Base-by-base conservation (phyloP, 2,888 invertebrate genomes). In the Lamellibrachia columna region DNA sequence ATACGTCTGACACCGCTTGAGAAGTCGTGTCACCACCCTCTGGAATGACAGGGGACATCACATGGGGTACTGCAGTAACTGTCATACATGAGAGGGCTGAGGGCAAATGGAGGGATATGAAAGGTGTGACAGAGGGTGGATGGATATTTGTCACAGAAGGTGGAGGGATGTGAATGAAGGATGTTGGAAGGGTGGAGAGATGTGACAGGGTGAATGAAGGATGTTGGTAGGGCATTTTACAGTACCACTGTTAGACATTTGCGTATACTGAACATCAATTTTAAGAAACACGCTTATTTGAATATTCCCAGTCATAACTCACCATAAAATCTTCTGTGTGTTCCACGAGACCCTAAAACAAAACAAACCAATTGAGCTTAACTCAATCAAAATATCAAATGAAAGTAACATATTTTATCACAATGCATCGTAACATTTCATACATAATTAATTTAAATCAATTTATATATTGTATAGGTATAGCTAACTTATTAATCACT, bases 1-100 rank as follows among this genome's bases (percentile, higher is more conserved):
- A 95, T 98, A 98, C 95, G 98, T 98, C 95, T 98, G 98, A 96
- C 99, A 99, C 94, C 98, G 98, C 96, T 98, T 98, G 94, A 99
- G 97, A 95, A 99, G 97, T 93, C 98, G 97, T 4, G 98, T 98
- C 52, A 98, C 98, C 22, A 99, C 98, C 95, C 98, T 97, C 98
- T 99, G 58, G 92, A 93, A 92, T n/a, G 93, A 90, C 40, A 92
- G 2, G 52, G 53, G 53, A 90, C 90, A 53, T 75, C 91, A 91
- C 60, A 92, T 75, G 3, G 28, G 58, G 11, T 15, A 58, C 58
- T 40, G 40, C 0, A 40, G 40, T 40, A 40, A 40, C 40, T 40
- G 40, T 40, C 40, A 40, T 40, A 40, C 40, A 40, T 40, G 40
- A 40, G 40, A 40, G 40, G 40, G 40, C 40, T 40, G 40, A 40